Base-by-base conservation (phyloP, 2,797 vertebrate species). In the Scolopax rusticola region DNA sequence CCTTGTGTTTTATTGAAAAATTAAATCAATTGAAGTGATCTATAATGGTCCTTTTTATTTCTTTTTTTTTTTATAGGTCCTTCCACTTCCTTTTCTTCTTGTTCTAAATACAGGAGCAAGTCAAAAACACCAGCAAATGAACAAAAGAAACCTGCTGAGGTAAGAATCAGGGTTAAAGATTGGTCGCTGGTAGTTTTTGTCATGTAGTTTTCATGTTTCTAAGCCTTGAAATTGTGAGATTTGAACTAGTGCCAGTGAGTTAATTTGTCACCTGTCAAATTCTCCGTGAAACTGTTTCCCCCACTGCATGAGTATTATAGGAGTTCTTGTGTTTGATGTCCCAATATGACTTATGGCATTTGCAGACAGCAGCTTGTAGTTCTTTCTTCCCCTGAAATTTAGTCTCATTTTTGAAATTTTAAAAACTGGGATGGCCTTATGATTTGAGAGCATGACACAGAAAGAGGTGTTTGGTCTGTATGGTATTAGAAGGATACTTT, bases 101-200 rank as follows among this genome's bases (percentile, higher is more conserved):
- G 98, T 92, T 98, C 98, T 96, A 99, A 99, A 89, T 99, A 99
- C 98, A 99, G 98, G 92, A 98, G 98, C 94, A 99, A 99, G 98
- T 97, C 98, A 71, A 99, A 98, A 98, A 98, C 98, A 96, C 98
- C 98, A 68, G 96, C 98, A 96, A 98, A 99, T 94, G 98, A 98
- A 97, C 99, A 97, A 54, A 99, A 99, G 98, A 99, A 99, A 97
- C 98, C 99, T 78, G 99, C 99, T 93, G 99, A 99, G 98, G 99
- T 99, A 96, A 97, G 97, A 95, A 69, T 33, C 13, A 33, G 30
- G 43, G 89, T 91, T 75, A 54, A 33, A 64, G 38, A 69, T 77
- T 67, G 36, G 36, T 84, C 1, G 1, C 36, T 65, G 25, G 14
- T 84, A 61, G 38, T 18, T 91, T 87, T 61, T 71, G 41, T 87